A percentile compares a stretch with the other conserved stretches of the same genome.
phyloP scores from a whole-genome alignment of 2,888 invertebrate species.

The Synergus japonicus region DNA sequence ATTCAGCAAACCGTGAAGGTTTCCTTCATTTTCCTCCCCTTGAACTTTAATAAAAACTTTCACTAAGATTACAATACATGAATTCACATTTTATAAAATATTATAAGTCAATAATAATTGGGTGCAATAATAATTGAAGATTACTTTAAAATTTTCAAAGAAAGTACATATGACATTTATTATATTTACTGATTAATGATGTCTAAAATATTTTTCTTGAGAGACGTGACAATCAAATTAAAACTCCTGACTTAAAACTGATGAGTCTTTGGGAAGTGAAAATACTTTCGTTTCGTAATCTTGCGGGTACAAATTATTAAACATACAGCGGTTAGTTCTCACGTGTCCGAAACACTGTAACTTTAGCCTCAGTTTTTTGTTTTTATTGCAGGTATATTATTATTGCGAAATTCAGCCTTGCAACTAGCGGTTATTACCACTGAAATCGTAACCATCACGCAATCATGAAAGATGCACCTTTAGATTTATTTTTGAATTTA shows the following conservation, averaged over 20 bases:
- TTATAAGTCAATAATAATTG: not conserved
- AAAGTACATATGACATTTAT: not conserved
- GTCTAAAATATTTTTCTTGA: not conserved
- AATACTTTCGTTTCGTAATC: not conserved
- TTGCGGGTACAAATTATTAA: not conserved
- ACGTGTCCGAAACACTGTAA: not conserved
- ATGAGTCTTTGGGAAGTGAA: not conserved
- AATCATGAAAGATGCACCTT: conserved; percentile 9
- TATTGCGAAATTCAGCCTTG: not conserved
- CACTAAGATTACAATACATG: not conserved
- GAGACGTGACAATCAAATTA: not conserved
- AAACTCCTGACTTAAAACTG: not conserved
- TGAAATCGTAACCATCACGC: not conserved
- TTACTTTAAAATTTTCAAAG: not conserved
- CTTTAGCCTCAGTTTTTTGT: not conserved
- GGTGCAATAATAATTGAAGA: not conserved
- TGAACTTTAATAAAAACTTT: conserved; percentile 14
- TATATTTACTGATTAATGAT: not conserved
- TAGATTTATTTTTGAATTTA: not conserved
- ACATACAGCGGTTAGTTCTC: not conserved
- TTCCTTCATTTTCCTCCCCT: not conserved
- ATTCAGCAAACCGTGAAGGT: not conserved
- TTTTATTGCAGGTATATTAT: not conserved
- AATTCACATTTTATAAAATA: not conserved
- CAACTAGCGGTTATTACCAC: not conserved